Percentiles rank a stretch among this genome's conserved stretches.
These are phyloP conservation scores for Epirrhoe tristata DNA, from an alignment of 2,888 invertebrate species.

Conservation along the genomic window DNA sequence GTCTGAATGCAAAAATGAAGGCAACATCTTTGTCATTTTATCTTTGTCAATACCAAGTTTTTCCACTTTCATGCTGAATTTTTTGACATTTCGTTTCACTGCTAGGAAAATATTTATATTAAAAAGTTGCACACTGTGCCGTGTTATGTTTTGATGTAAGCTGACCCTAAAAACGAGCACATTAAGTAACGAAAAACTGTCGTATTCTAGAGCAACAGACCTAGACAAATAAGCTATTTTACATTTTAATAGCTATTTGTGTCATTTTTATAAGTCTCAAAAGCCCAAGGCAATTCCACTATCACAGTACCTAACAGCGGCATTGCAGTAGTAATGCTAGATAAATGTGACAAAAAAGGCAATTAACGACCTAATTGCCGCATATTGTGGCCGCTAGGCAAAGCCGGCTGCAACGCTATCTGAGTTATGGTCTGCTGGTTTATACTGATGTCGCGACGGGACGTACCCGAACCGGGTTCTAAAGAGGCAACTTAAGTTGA, in stretches of 20 bases:
- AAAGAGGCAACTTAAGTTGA: too few relatives aligned
- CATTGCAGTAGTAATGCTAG: conserved; percentile 17
- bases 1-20: too few relatives aligned
- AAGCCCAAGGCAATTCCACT: not conserved
- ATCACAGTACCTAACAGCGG: conserved; percentile 8
- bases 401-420: conserved; percentile 26
- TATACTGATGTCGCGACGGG: not conserved
- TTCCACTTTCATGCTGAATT: too few relatives aligned
- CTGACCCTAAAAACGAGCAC: too few relatives aligned
- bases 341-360: conserved; percentile 30
- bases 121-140: too few relatives aligned
- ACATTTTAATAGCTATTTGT: not conserved
- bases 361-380: conserved; percentile 34
- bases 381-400: conserved; percentile 27
- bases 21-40: too few relatives aligned
- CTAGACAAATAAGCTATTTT: not conserved
- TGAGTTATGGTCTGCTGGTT: conserved; percentile 19
- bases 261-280: not conserved
- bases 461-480: not conserved
- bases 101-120: too few relatives aligned
- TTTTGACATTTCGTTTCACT: too few relatives aligned
- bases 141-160: too few relatives aligned
- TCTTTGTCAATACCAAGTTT: too few relatives aligned
- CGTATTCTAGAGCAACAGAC: too few relatives aligned
- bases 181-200: too few relatives aligned